A percentile compares a stretch with the other conserved stretches of the same genome.
These are phyloP conservation scores for Lepus oiostolus DNA, from an alignment of 2,797 vertebrate genomes.

Conservation along the genomic window DNA sequence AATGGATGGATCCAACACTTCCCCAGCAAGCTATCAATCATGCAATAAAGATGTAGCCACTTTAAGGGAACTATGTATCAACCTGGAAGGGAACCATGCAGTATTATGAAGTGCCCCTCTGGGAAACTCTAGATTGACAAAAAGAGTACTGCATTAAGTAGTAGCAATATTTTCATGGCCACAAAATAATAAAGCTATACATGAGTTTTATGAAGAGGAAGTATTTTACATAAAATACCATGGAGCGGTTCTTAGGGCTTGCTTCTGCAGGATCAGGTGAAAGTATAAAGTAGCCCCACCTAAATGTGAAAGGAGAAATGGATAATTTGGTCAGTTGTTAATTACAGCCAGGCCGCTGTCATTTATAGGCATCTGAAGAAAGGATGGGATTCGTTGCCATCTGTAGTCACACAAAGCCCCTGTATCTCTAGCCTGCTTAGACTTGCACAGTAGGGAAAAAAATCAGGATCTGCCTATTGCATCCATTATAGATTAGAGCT, in stretches of 20 bases:
- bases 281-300: background rate
- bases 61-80: constrained; percentile 83
- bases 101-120: constrained; percentile 71
- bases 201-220: constrained; percentile 83
- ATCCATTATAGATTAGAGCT: constrained; percentile 65
- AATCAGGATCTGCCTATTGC: constrained; percentile 65
- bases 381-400: background rate
- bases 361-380: constrained; percentile 30
- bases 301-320: background rate
- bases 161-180: constrained; percentile 87
- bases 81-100: constrained; percentile 78
- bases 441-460: constrained; percentile 10
- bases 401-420: background rate
- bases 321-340: constrained; percentile 14
- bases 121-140: constrained; percentile 87
- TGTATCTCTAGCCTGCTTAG: constrained; percentile 18
- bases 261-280: constrained; percentile 59
- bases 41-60: constrained; percentile 75
- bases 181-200: constrained; percentile 85
- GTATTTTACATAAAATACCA: constrained; percentile 79
- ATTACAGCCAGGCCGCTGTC: background rate
- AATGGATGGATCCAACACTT: constrained; percentile 65
- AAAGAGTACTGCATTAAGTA: constrained; percentile 86
- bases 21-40: constrained; percentile 74
- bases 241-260: constrained; percentile 69